Evolutionary conservation across 1,140 invertebrate genomes (phyloP).

Genomic region (Agraylea sexmaculata): DNA sequence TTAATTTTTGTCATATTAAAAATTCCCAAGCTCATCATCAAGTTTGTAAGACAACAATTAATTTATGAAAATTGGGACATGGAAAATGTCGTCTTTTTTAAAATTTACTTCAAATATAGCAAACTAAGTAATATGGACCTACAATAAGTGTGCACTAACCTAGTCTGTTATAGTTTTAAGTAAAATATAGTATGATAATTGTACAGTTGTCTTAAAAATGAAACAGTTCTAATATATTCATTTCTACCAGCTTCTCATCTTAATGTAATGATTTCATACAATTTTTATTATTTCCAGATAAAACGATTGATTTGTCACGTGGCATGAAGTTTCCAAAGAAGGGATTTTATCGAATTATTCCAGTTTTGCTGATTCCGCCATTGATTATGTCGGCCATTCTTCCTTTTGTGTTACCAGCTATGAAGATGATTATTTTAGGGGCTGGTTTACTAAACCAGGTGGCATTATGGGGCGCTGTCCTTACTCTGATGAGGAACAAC

Average conservation of each 20-base stretch:
- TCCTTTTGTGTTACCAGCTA: conserved; percentile 35
- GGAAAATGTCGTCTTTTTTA: not conserved
- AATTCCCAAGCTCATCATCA: not conserved
- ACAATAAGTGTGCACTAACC: no score
- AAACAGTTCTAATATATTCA: no score
- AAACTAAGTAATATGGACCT: no score
- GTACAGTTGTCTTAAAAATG: no score
- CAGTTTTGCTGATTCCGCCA: conserved; percentile 32
- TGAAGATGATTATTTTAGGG: conserved; percentile 35
- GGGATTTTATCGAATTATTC: conserved; percentile 29
- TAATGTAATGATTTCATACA: not conserved
- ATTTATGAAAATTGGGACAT: not conserved
- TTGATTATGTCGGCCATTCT: conserved; percentile 37
- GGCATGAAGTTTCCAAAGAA: conserved; percentile 33
- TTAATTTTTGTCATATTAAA: no score
- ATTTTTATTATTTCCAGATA: conserved; percentile 24
- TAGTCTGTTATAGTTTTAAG: no score
- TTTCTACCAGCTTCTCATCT: no score
- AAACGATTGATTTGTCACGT: conserved; percentile 23
- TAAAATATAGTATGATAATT: no score
- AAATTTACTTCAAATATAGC: not conserved
- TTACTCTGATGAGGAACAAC: conserved; percentile 37
- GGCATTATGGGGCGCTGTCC: conserved; percentile 34
- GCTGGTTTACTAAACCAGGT: conserved; percentile 35
- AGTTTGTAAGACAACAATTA: not conserved